Base-by-base conservation (phyloP, 2,888 invertebrate genomes). In the Autographa pulchrina region DNA sequence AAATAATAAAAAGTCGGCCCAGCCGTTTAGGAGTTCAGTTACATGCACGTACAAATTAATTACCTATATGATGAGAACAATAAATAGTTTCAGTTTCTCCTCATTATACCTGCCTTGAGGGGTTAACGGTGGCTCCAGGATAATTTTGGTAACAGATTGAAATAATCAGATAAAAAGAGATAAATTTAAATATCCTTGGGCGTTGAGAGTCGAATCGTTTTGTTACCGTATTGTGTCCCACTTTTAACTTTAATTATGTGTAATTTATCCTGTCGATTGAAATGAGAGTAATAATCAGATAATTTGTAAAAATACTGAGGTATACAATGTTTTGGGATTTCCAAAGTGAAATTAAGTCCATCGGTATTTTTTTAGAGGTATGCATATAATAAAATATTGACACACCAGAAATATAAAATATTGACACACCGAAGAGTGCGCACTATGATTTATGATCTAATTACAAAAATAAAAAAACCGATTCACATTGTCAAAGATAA, bases 81-180 rank as follows among this genome's bases (percentile, higher is more conserved):
- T 48, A 14, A 74, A 75, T 68, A 58, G 65, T 60, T 70, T n/a
- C 11, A 58, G 59, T 74, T 72, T 77, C 70, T 66, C 68, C 62
- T 65, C 20, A 63, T 61, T 65, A 68, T 43, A 43, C 38, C 38
- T 11, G 38, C 38, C 11, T 38, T 38, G 11, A 11, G 38, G 38
- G 2, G 2, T 16, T 58, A 48, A 68, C n/a, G 35, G 62, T 43
- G 35, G 43, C 35, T 20, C 59, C 2, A 41, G 31, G 18, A 14
- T 70, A 48, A 71, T 62, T 66, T n/a, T 2, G 63, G 52, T 41
- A 32, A 68, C 63, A 73, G 68, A 73, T 68, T 62, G 52, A 69
- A 65, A 70, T 75, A 67, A 70, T 60, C 66, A 62, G 69, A 69
- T 72, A 58, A 59, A 41, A 41, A n/a, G 18, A 65, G 41, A 16